phyloP scores from a whole-genome alignment of 2,888 invertebrate species.

The Molanna angustata region DNA sequence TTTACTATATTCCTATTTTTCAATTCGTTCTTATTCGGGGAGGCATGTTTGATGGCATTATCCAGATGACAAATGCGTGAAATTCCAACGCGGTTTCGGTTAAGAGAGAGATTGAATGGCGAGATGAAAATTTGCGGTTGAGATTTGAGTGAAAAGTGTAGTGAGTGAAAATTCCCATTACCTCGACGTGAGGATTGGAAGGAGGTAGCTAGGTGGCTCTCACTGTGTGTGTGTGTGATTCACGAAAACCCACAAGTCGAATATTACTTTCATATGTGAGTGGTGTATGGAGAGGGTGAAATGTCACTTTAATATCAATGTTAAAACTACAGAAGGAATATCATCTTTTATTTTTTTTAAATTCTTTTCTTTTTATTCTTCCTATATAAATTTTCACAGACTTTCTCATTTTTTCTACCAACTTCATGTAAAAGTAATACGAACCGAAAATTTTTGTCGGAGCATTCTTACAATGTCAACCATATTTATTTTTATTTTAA shows the following conservation, averaged over 20 bases:
- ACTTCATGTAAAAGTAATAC: no score
- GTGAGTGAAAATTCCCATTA: constrained; percentile 13
- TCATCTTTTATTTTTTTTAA: no score
- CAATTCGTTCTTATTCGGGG: no score
- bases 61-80: constrained; percentile 10
- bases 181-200: background rate
- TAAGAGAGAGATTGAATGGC: background rate
- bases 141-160: constrained; percentile 13
- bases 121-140: constrained; percentile 6
- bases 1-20: no score
- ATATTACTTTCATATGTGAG: constrained; percentile 27
- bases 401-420: no score
- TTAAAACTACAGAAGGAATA: background rate
- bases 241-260: constrained; percentile 20
- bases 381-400: no score
- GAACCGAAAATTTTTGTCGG: no score
- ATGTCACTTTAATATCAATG: constrained; percentile 24
- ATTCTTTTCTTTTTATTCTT: no score
- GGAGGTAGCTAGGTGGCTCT: background rate
- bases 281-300: no score
- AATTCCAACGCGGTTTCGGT: constrained; percentile 5
- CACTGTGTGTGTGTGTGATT: constrained; percentile 13
- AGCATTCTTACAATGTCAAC: no score
- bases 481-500: no score
- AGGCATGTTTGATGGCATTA: no score